Conservation (phyloP, 2,797 vertebrate species). For the Peromyscus aztecus region DNA sequence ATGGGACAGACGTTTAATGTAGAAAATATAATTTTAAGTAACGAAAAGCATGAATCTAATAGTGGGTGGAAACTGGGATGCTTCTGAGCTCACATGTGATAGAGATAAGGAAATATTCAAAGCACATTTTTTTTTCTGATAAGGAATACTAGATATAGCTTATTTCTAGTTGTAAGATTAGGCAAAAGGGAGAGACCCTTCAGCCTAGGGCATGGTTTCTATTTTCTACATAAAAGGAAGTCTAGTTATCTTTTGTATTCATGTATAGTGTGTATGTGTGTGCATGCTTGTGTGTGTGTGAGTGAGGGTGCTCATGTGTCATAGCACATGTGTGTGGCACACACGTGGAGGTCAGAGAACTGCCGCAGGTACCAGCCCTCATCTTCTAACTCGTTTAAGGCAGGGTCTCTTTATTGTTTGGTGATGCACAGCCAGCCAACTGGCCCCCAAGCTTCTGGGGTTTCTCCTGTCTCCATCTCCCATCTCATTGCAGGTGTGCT, state of each 20-base stretch:
- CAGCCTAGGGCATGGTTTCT: neutral
- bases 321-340: too few relatives aligned
- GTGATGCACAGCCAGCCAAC: neutral
- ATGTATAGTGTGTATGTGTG: neutral
- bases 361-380: neutral
- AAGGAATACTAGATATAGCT: neutral
- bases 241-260: neutral
- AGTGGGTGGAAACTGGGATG: neutral
- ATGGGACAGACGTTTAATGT: neutral
- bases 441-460: neutral
- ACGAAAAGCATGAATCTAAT: constrained; percentile 1
- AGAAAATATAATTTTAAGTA: constrained; percentile 45
- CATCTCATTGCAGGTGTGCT: neutral
- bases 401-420: neutral
- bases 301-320: neutral
- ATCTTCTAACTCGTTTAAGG: neutral
- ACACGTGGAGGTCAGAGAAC: neutral
- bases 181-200: neutral
- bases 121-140: neutral
- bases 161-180: constrained; percentile 14
- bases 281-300: neutral
- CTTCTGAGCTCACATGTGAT: neutral
- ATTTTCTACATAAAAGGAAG: neutral
- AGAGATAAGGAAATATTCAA: constrained; percentile 12
- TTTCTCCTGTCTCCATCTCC: neutral